These are phyloP conservation scores for Syngnathus scovelli DNA, from an alignment of 2,113 vertebrate species.

Conservation along the genomic window DNA sequence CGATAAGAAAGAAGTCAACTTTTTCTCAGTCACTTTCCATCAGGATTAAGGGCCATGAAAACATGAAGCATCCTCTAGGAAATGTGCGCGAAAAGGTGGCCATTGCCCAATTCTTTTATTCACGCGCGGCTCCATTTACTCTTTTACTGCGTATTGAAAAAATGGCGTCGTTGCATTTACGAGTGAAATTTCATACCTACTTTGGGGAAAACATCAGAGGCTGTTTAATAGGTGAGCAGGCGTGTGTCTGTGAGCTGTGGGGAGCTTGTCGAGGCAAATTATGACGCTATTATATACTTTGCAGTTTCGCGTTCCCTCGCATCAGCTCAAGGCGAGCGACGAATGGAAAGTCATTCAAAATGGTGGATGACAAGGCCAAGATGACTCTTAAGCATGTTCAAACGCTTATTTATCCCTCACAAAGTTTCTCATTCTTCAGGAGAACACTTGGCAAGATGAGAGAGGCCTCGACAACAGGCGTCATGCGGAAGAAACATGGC, in stretches of 20 bases:
- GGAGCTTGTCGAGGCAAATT: background rate
- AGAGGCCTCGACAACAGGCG: slow-evolving; percentile 36
- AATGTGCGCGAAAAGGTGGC: slow-evolving; percentile 47
- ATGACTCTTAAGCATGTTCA: slow-evolving; percentile 37
- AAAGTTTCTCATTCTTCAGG: slow-evolving; percentile 47
- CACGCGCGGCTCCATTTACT: slow-evolving; percentile 32
- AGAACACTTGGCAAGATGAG: slow-evolving; percentile 58
- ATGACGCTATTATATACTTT: background rate
- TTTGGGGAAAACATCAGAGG: background rate
- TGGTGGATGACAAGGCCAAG: slow-evolving; percentile 24
- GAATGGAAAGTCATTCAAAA: slow-evolving; percentile 30
- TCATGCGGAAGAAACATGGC: slow-evolving; percentile 38
- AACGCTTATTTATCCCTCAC: slow-evolving; percentile 48
- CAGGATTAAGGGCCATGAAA: slow-evolving; percentile 49
- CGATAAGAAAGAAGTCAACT: slow-evolving; percentile 44
- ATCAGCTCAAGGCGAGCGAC: slow-evolving; percentile 32
- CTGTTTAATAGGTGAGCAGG: background rate
- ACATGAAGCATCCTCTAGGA: slow-evolving; percentile 40
- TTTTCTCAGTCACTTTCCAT: slow-evolving; percentile 34
- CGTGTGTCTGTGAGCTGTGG: background rate
- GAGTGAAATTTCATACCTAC: slow-evolving; percentile 11
- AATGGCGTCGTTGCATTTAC: slow-evolving; percentile 2
- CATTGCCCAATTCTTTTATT: slow-evolving; percentile 34
- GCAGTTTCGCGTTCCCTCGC: background rate
- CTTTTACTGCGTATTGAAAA: slow-evolving; percentile 12